Percentiles rank a stretch among this genome's conserved stretches.
phyloP scores from a whole-genome alignment of 2,797 vertebrate species.

The Macropodus opercularis region DNA sequence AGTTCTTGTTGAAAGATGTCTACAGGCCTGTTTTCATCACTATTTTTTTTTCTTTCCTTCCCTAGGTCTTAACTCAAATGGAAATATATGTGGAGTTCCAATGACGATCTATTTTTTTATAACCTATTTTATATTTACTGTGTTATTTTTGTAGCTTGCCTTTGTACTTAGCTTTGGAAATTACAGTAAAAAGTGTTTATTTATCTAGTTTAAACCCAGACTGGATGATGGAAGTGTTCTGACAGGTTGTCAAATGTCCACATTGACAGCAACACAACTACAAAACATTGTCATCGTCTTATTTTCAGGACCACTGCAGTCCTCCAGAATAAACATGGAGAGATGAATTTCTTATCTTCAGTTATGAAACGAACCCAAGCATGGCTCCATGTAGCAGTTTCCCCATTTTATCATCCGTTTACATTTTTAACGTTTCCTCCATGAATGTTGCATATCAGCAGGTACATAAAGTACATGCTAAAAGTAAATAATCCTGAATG shows the following conservation, averaged over 20 bases:
- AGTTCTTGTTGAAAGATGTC: background rate
- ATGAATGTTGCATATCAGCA: conserved; percentile 23
- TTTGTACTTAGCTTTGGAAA: conserved; percentile 30
- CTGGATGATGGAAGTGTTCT: conserved; percentile 15
- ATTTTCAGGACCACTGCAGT: conserved; percentile 46
- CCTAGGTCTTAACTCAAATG: conserved; percentile 80
- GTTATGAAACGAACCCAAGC: conserved; percentile 27
- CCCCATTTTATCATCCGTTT: background rate
- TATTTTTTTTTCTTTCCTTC: conserved; percentile 22
- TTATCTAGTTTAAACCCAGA: conserved; percentile 32
- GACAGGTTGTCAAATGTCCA: conserved; percentile 42
- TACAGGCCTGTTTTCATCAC: background rate
- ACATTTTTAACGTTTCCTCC: too few species aligned
- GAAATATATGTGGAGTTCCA: conserved; percentile 49
- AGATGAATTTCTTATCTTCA: conserved; percentile 36
- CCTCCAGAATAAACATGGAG: conserved; percentile 32
- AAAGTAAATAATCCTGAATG: too few species aligned
- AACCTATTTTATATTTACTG: conserved; percentile 53
- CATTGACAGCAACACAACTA: conserved; percentile 23
- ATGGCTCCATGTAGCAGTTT: conserved; percentile 25
- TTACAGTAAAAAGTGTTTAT: conserved; percentile 17
- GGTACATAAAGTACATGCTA: background rate
- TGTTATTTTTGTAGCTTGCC: conserved; percentile 58
- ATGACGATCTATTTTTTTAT: conserved; percentile 52
- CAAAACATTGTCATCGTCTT: conserved; percentile 38